Evolutionary conservation across 2,113 vertebrate species (phyloP), one percentile per base, ranked within the genome.

Genomic region (Capreolus pygargus): DNA sequence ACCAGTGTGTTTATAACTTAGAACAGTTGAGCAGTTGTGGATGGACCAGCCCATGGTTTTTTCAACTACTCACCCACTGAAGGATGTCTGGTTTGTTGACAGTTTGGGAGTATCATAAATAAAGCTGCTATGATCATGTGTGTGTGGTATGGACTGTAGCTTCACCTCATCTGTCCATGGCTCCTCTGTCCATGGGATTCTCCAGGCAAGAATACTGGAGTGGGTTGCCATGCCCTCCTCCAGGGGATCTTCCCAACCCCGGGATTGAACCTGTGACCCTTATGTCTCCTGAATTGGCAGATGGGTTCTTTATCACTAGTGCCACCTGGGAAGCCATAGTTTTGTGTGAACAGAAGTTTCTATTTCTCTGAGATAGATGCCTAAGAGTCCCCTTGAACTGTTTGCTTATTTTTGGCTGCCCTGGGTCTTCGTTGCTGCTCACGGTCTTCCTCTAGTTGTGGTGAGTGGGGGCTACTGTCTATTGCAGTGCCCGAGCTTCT

Each of bases 11-110:
- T 47, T 79, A 7, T 30, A 9, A 23, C 27, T 7, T 16, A 4
- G 11, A 8, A 1, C 54, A 14, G 21, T 30, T 4, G 78, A 45
- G 64, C 25, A 3, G 23, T 13, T 5, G 16, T 52, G 9, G 16
- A 39, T 4, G n/a, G 12, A 54, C 30, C 2, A 17, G 16, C n/a
- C 30, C 60, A 15, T 2, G 19, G 74, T 21, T 17, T 57, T 36
- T 43, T 54, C 15, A 30, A 21, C 54, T 33, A 0, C 5, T 11
- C 9, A 1, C 19, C 0, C 5, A 28, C 5, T 11, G 27, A 23
- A 50, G 52, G 50, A 28, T 7, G 2, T 27, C 21, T 15, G n/a
- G 16, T 47, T n/a, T 1, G 2, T 16, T 7, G 43, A 60, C 54
- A 15, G 4, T 39, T 64, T 19, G 33, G 50, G 64, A 45, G 3